Base-by-base conservation (phyloP, 2,888 invertebrate species). In the Archips xylosteana region DNA sequence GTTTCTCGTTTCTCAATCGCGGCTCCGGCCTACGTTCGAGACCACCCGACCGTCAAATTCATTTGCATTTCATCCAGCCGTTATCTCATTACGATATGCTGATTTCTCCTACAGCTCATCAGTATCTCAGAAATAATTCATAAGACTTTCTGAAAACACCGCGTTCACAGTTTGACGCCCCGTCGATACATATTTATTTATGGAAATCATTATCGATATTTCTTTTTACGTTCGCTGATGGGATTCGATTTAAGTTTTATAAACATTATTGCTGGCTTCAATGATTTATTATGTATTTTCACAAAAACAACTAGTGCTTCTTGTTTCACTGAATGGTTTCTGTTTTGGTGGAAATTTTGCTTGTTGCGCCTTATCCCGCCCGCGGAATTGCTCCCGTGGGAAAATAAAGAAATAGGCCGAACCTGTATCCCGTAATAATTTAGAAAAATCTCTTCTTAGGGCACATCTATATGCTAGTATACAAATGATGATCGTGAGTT, bases 21-120 rank as follows among this genome's bases (percentile, higher is more conserved):
- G 54, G 49, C 12, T 13, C 39, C 32, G 13, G 64, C 54, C 59
- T 57, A 45, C 68, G 63, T 64, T 67, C 65, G 36, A 65, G 45
- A 54, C 60, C 82, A 78, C 68, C 80, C 79, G 78, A 77, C 79
- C 81, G 81, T 79, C 78, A 82, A 90, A 90, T 87, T 89, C 87
- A 90, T 92, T 92, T 91, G 90, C 91, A 89, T 91, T 87, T 84
- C 85, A 81, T 78, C 81, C 82, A 83, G 81, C 86, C 87, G 88
- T 89, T 88, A 89, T 86, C 89, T 90, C 84, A 88, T 91, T 91
- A 89, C 84, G 82, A 85, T 84, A 86, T 87, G 80, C 83, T 81
- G 85, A 88, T 87, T 88, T 77, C 80, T 82, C 81, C 78, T 78
- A 74, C 78, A 78, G 68, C 74, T 75, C 78, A 76, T 80, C 78